These are phyloP conservation scores for Lepidurus packardi DNA, from an alignment of 1,140 invertebrate species.

Conservation along the genomic window DNA sequence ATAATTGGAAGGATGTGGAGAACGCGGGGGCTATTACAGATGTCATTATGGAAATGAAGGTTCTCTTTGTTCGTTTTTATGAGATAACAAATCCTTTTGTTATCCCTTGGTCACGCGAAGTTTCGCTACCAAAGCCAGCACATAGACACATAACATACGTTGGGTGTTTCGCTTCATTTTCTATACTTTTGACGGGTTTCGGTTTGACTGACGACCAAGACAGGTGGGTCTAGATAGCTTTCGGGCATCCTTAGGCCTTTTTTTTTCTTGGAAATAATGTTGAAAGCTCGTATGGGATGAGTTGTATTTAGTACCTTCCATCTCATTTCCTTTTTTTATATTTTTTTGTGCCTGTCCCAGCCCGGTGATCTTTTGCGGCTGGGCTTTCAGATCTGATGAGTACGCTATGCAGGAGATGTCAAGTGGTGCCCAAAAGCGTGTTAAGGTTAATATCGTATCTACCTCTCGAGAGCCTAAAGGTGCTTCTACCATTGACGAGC, in stretches of 20 bases:
- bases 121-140: not conserved
- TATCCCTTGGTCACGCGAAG: conserved; percentile 18
- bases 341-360: not conserved
- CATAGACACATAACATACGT: not conserved
- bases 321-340: not conserved
- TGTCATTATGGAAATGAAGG: conserved; percentile 22
- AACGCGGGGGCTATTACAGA: conserved; percentile 18
- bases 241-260: not conserved
- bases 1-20: conserved; percentile 21
- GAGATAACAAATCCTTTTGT: conserved; percentile 19
- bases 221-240: not conserved
- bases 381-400: not conserved
- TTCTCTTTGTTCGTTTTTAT: conserved; percentile 17
- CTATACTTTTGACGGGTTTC: conserved; percentile 14
- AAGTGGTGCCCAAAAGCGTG: not conserved
- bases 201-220: conserved; percentile 6
- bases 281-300: not conserved
- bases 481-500: no score
- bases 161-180: conserved; percentile 3
- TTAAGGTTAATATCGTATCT: not conserved
- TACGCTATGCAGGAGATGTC: not conserved
- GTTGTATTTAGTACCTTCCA: not conserved
- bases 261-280: not conserved
- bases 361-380: not conserved
- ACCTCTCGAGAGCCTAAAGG: no score